Evolutionary conservation across 2,113 vertebrate genomes (phyloP), one percentile per base, ranked within the genome.

Genomic region (Scomber japonicus): DNA sequence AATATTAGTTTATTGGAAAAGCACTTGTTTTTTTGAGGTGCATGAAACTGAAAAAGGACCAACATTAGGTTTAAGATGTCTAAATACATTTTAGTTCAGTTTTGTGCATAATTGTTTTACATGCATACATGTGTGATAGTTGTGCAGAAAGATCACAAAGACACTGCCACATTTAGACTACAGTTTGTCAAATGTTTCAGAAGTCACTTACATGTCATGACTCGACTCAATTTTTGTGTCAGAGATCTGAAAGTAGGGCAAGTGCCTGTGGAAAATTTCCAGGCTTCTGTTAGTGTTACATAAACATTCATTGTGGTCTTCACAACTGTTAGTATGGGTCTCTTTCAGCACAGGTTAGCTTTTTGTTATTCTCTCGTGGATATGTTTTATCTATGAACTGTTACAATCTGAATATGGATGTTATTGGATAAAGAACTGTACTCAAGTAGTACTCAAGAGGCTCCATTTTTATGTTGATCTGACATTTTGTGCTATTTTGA

Each of bases 351-450:
- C 55, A 78, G 53, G 30, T 61, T 69, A 45, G 35, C 61, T 35
- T 65, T 46, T 78, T 59, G 55, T 35, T 44, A 13, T 16, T 75
- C 45, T 54, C 48, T 5, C 21, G 59, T 13, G 2, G 14, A 6
- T 62, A 44, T 77, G 12, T 79, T 64, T n/a, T 55, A 40, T 80
- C 15, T 65, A 35, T 74, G 19, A 82, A 44, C 68, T 88, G 72
- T 83, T 82, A 75, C 54, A 78, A 16, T 54, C 44, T 27, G 12
- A 71, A 77, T 51, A 54, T 50, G 63, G 64, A 68, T 21, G 31
- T 67, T 60, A 19, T 81, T 74, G 62, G 44, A 79, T n/a, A 49
- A 27, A 48, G 11, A 69, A 24, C 44, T 70, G 57, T 35, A 4
- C 59, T 75, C 30, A 61, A 61, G 40, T 71, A 55, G 14, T 14